Evolutionary conservation across 53 echinoderm and acorn worm genomes (phyloP), one percentile per base, ranked within the genome.

Genomic region (Stichopus horrens): DNA sequence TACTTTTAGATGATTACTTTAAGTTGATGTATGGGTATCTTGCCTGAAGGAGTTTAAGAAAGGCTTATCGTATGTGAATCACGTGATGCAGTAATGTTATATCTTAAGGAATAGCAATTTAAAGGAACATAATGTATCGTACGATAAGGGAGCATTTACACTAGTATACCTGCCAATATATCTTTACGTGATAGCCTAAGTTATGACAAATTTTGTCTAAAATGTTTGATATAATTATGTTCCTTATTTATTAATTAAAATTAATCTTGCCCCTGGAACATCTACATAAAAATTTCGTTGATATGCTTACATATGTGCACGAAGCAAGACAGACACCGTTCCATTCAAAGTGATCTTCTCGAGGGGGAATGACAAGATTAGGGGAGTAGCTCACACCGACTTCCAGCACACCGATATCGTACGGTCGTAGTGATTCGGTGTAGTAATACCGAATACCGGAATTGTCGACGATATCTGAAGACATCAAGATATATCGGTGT

Each of bases 391-490:
- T 87, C 16, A 93, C 83, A 57, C 96, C 95, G 5, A 95, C 80
- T 75, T 95, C 96, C 18, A 95, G 52, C 74, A 95, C 93, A 9
- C 95, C 96, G 23, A 95, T 93, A 83, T 95, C 92, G 11, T 88
- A 77, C 14, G 92, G 92, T 67, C 96, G 89, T 5, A 96, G 92
- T 16, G 89, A 90, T 9, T 93, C 76, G 1, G 96, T 95, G 89
- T 90, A 91, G 79, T 92, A 89, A 86, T 93, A 96, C 51, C 95
- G 89, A 53, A 96, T 92, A 20, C 96, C 96, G 53, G 96, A 96
- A 58, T 89, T 92, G 79, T 96, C 95, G 6, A 89, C 53, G 5
- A 93, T 77, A 73, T 89, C 95, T 95, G 67, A 7, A 83, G n/a
- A 74, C 9, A 8, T 9, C 16, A 77, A 18, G 19, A 16, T 37